Conservation (phyloP, 2,888 invertebrate genomes). For the Spodoptera picta region DNA sequence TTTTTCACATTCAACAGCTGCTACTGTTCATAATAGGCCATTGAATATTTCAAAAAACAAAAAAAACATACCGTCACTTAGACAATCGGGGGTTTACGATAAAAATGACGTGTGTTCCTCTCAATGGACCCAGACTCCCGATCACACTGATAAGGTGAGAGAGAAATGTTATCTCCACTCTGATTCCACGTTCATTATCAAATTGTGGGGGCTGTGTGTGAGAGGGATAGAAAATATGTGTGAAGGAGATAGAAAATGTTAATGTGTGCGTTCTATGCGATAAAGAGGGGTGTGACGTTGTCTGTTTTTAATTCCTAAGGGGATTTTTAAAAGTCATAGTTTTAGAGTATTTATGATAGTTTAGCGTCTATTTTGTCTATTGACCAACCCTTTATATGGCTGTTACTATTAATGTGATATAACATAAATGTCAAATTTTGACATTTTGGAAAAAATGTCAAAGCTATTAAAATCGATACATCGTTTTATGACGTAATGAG, state of each 20-base stretch:
- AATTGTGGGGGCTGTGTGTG: constrained; percentile 61
- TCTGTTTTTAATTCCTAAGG: constrained; percentile 32
- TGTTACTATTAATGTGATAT: too few relatives aligned
- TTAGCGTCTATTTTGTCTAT: too few relatives aligned
- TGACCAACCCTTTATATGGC: too few relatives aligned
- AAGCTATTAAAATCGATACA: too few relatives aligned
- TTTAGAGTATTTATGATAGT: background rate
- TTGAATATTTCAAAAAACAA: constrained; percentile 38
- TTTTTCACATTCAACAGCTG: constrained; percentile 10
- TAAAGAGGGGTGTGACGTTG: constrained; percentile 47
- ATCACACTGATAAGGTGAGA: constrained; percentile 70
- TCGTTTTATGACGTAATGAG: too few relatives aligned
- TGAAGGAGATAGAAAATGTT: constrained; percentile 28
- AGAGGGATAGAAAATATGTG: constrained; percentile 18
- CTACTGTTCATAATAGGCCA: constrained; percentile 45
- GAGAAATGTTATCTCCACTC: constrained; percentile 73
- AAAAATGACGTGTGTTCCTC: constrained; percentile 66
- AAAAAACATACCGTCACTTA: constrained; percentile 52
- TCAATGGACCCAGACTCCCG: constrained; percentile 68
- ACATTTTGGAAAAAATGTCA: too few relatives aligned
- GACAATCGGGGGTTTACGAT: constrained; percentile 58
- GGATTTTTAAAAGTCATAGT: constrained; percentile 21
- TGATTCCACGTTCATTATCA: constrained; percentile 86
- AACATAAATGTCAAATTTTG: too few relatives aligned
- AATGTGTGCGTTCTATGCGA: constrained; percentile 45